Evolutionary conservation across 2,888 invertebrate genomes (phyloP), one percentile per base, ranked within the genome.

Genomic region (Tipula helvola): DNA sequence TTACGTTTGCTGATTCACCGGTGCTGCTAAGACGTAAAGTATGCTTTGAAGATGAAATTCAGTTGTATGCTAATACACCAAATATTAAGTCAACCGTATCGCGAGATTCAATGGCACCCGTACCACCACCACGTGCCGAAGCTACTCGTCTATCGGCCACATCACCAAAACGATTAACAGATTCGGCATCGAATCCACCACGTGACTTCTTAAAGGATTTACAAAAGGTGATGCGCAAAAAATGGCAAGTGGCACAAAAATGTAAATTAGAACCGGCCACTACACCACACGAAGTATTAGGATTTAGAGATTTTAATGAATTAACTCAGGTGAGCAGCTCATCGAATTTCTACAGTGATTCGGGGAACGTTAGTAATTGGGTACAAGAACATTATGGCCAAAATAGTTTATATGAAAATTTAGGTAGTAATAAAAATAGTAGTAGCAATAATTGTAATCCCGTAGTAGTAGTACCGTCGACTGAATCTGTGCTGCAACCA

Each of bases 221-320:
- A 86, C 97, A 98, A 90, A 93, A 97, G 86, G 97, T 98, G 0
- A 97, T 98, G 96, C 94, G 96, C 88, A 97, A 97, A 90, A 98
- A 98, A 90, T 96, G 96, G 96, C 96, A 97, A 89, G 97, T 97
- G 0, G 97, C 97, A 3, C 97, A 98, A 90, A 97, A 97, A 90
- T 97, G 97, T 90, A 96, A 97, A 91, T 92, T 96, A 36, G 97
- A 97, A 90, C 95, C 95, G 13, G 94, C 95, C n/a, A 96, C 97
- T 1, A 96, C 96, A 57, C 97, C 97, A 0, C 97, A 97, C 90
- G 97, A 97, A 90, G 97, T 98, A 2, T 93, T 98, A 7, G 97
- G 97, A 0, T 97, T 98, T 90, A 93, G 97, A 7, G 96, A 97
- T 90, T 96, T 96, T 42, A 95, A 95, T 5, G 93, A 95, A 39